These are phyloP conservation scores for Caenorhabditis zanzibari DNA, from an alignment of 2,888 invertebrate species.

Conservation along the genomic window DNA sequence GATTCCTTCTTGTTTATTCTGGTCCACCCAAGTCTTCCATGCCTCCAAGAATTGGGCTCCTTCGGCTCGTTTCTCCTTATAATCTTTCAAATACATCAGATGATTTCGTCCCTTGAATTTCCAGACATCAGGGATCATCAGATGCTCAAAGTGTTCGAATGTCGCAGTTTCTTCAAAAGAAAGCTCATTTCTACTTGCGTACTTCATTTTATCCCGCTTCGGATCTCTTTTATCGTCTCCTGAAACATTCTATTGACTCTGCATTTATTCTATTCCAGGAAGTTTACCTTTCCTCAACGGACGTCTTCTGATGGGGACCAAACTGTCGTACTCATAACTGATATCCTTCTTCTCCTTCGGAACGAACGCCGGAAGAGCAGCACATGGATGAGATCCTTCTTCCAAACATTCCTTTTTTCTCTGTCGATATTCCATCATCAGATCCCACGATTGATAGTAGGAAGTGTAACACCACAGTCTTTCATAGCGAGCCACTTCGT, in stretches of 20 bases:
- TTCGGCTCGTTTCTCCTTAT: neutral
- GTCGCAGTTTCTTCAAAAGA: neutral
- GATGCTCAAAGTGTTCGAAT: neutral
- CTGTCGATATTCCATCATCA: neutral
- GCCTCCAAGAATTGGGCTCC: neutral
- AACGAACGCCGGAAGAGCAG: neutral
- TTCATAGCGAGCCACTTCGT: neutral
- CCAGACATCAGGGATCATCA: neutral
- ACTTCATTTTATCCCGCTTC: neutral
- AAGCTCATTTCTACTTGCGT: neutral
- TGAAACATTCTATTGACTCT: too few species aligned
- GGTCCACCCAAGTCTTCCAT: neutral
- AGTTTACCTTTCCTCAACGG: neutral
- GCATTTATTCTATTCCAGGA: too few species aligned
- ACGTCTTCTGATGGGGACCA: constrained; percentile 9
- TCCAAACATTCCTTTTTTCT: neutral
- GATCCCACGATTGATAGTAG: neutral
- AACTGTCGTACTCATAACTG: neutral
- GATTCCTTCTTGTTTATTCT: constrained; percentile 11
- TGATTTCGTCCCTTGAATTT: neutral
- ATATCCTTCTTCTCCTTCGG: neutral
- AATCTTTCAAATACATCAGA: neutral
- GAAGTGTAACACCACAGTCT: neutral
- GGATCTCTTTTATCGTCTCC: constrained; percentile 18
- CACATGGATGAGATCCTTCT: neutral